phyloP scores from a whole-genome alignment of 1,140 invertebrate genomes.

The Apocrypta bakeri region DNA sequence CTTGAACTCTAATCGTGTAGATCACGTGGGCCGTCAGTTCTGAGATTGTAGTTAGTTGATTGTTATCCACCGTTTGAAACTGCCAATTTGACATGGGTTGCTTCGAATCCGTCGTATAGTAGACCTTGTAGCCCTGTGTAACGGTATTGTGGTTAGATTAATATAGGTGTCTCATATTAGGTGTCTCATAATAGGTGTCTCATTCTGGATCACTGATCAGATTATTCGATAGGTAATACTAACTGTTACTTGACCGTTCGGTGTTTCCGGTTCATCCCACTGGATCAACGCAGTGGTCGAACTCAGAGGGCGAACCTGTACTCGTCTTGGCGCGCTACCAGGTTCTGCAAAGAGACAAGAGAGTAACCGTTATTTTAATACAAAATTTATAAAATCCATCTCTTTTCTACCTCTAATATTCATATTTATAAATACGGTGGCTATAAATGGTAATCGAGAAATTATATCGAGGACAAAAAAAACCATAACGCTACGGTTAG shows the following conservation, averaged over 20 bases:
- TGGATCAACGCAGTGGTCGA: slow-evolving; percentile 96
- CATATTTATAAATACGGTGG: slow-evolving; percentile 10
- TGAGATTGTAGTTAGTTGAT: slow-evolving; percentile 93
- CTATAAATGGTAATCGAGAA: not conserved
- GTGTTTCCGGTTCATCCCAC: slow-evolving; percentile 97
- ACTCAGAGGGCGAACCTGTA: slow-evolving; percentile 93
- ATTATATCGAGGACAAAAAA: slow-evolving; percentile 5
- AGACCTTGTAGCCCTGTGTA: slow-evolving; percentile 96
- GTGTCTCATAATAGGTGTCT: too few species aligned
- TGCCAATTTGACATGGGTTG: slow-evolving; percentile 92
- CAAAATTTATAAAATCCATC: not conserved
- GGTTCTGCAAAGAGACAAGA: slow-evolving; percentile 82
- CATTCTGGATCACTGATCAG: too few species aligned
- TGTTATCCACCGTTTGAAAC: slow-evolving; percentile 93
- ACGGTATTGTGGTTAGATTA: not conserved
- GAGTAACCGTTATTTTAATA: not conserved
- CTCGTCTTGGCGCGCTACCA: slow-evolving; percentile 93
- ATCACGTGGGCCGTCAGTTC: slow-evolving; percentile 91
- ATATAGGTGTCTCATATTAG: too few species aligned
- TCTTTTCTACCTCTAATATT: slow-evolving; percentile 22
- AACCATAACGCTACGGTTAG: slow-evolving; percentile 25
- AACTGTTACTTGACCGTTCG: slow-evolving; percentile 97
- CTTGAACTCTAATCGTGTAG: slow-evolving; percentile 94
- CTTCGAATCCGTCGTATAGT: slow-evolving; percentile 92
- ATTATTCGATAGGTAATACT: slow-evolving; percentile 43